A percentile compares a stretch with the other conserved stretches of the same genome.
Evolutionary conservation across 2,113 vertebrate genomes (phyloP).

Genomic region (Chloebia gouldiae): DNA sequence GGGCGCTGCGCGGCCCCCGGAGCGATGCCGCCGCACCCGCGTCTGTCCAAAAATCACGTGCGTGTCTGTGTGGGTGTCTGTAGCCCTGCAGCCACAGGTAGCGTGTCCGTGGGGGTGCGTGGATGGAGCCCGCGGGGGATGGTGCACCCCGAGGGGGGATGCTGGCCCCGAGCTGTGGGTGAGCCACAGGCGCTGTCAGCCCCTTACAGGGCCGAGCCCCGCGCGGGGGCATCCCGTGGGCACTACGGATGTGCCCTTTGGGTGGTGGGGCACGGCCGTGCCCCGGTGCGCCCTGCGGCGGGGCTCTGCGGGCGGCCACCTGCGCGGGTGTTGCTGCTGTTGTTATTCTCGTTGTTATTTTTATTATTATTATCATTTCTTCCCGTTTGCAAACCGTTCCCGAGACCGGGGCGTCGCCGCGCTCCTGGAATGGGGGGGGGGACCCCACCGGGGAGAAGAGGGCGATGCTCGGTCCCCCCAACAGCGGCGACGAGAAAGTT

Average conservation of each 20-base stretch:
- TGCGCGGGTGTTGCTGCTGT: neutral
- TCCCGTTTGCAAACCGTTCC: neutral
- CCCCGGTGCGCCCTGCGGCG: neutral
- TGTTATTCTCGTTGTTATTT: fast-evolving
- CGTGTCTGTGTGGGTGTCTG: fast-evolving
- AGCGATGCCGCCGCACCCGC: neutral
- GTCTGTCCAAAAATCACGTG: fast-evolving
- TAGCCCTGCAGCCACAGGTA: neutral
- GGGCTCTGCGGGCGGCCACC: neutral
- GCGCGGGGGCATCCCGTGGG: neutral
- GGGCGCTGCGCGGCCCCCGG: neutral
- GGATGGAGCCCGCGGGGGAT: neutral
- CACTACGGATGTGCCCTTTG: neutral
- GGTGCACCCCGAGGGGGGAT: neutral
- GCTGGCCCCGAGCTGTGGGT: neutral
- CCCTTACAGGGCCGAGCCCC: neutral
- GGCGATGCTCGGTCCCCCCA: neutral
- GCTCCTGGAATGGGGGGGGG: neutral
- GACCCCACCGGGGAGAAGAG: neutral
- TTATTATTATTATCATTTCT: neutral
- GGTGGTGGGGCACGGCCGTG: neutral
- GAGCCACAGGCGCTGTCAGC: neutral
- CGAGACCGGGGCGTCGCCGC: neutral
- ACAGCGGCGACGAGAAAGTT: neutral
- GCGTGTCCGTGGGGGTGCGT: neutral